phyloP scores from a whole-genome alignment of 2,113 vertebrate genomes.

The Micromys minutus region DNA sequence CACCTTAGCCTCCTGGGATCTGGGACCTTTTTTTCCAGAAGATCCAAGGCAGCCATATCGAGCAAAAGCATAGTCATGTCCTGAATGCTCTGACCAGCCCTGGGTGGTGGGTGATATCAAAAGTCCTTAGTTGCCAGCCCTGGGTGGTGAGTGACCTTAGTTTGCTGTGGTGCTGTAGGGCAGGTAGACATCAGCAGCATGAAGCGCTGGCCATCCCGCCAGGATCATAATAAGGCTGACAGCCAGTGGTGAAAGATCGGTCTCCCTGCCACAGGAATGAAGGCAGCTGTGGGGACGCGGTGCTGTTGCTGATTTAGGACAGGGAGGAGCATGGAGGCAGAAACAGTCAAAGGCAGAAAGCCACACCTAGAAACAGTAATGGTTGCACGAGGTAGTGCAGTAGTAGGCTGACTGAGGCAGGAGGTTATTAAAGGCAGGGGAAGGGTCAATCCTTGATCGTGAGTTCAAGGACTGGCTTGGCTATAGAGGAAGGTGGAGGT shows the following conservation, averaged over 20 bases:
- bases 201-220: rapidly evolving
- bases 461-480: neutral
- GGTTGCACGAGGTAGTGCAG: neutral
- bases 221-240: slow-evolving; percentile 51
- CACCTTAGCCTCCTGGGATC: neutral
- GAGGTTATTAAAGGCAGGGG: too few relatives aligned
- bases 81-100: neutral
- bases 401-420: neutral
- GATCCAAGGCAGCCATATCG: neutral
- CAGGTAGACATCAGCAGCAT: neutral
- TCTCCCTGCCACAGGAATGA: neutral
- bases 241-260: slow-evolving; percentile 46
- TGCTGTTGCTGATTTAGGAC: slow-evolving; percentile 41
- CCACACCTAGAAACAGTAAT: neutral
- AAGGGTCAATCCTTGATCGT: too few relatives aligned
- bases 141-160: neutral
- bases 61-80: neutral
- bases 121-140: neutral
- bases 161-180: neutral
- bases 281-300: neutral
- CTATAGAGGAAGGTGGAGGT: neutral
- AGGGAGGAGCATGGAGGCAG: neutral
- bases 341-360: neutral
- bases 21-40: neutral
- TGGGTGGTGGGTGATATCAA: neutral